Base-by-base conservation (phyloP, 2,113 vertebrate genomes). In the Panthera tigris region DNA sequence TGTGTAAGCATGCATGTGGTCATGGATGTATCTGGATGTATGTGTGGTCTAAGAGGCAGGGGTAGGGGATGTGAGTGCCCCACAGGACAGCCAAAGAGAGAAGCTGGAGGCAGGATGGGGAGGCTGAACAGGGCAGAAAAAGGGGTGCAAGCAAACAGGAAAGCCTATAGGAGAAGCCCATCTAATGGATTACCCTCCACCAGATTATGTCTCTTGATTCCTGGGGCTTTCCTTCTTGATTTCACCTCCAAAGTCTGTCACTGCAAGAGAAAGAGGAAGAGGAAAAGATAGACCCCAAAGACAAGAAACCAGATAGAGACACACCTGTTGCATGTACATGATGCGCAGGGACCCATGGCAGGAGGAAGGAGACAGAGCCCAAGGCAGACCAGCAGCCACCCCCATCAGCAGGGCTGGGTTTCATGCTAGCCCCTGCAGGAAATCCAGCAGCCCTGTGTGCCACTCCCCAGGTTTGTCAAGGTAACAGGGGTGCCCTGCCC, bases 401-500 rank as follows among this genome's bases (percentile, higher is more conserved):
- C 78, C 25, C 3, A 2, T 15, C 50, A 27, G 52, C 25, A 68
- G 78, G 55, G 21, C 52, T 52, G 55, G 12, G 65, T 52, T 90
- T 99, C 97, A 99, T 15, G 98, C 95, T 66, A 99, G 97, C 7
- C 97, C 98, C 48, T 98, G 97, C 61, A 99, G 98, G 98, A 99
- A 99, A 80, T 99, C 98, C 55, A 99, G 98, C n/a, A 99, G 98
- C 33, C 98, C 99, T 0, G 15, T 94, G 94, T 99, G 99, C 99
- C 99, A 99, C 66, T 99, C 99, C 27, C 98, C 98, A 0, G 99
- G 99, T 95, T 99, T 99, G 61, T 99, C 99, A 98, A 99, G 98
- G 98, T 99, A 99, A 97, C 99, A 99, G 82, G 99, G 98, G 29
- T 99, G 99, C 21, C 99, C 99, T 0, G 99, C 99, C 18, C 99